Base-by-base conservation (phyloP, 1,140 invertebrate genomes). In the Drosophila eugracilis region DNA sequence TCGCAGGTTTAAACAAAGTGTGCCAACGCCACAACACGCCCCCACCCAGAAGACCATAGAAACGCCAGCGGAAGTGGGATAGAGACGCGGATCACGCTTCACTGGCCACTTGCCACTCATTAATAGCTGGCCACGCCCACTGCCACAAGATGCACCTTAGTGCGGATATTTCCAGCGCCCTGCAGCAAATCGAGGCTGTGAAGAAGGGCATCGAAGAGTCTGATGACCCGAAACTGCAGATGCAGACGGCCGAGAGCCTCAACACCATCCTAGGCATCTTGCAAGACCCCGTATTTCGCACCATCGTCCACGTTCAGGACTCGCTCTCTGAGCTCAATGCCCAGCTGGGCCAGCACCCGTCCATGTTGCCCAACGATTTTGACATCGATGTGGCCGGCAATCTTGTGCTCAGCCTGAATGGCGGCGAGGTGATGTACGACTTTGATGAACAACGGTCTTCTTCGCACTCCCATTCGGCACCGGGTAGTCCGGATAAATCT, bases 291-390 rank as follows among this genome's bases (percentile, higher is more conserved):
- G 95, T 99, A 32, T 96, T 99, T 84, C 94, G 96, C 55, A 97
- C 96, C 84, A 97, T 99, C 80, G 95, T 97, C n/a, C 97, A 96
- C 41, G 95, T 99, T 71, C 97, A 97, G 93, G 97, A 97, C 91
- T 97, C 96, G 1, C 92, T 97, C 32, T 94, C 93, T 30, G 95
- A 97, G 92, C 92, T 97, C 49, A 96, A 96, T 49, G 94, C 93
- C 32, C 96, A 97, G 91, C 93, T 97, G 36, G 94, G 94, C 36
- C 95, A 97, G 80, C 97, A 98, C 93, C 97, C 97, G 9, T 98
- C 97, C 12, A 97, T 98, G 84, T 92, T 98, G 55, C 97, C 97
- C 41, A 95, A 95, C 28, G 97, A 98, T 91, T 98, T 98, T 93
- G 97, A 98, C 91, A 97, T 98, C 37, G 91, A 91, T 75, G 89